Percentiles rank a stretch among this genome's conserved stretches.
phyloP scores from a whole-genome alignment of 2,113 vertebrate genomes.

The Channa argus region DNA sequence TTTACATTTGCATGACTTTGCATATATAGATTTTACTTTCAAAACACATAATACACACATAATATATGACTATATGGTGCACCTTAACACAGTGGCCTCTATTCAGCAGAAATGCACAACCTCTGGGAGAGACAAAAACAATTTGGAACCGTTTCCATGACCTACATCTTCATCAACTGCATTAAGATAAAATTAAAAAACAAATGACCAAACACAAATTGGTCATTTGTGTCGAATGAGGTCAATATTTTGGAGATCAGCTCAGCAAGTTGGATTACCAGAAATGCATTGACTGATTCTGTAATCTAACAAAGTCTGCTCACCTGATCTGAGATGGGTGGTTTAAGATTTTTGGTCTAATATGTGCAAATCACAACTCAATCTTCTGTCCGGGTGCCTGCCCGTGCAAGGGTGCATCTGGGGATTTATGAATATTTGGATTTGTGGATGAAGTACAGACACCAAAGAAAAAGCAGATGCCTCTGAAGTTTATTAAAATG shows the following conservation, averaged over 20 bases:
- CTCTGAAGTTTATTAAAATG: not conserved
- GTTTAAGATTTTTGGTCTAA: not conserved
- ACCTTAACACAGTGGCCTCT: not conserved
- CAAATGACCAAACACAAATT: no score
- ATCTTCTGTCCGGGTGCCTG: not conserved
- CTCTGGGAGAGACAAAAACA: not conserved
- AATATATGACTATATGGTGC: not conserved
- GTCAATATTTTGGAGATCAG: not conserved
- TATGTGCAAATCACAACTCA: not conserved
- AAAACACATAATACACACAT: not conserved
- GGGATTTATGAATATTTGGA: not conserved
- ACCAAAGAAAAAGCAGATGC: slow-evolving; percentile 2
- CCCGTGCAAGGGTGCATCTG: not conserved
- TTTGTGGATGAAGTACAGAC: no score
- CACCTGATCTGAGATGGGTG: not conserved
- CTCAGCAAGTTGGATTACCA: not conserved
- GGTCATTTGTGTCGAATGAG: no score
- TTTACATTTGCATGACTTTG: not conserved
- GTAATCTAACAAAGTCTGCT: not conserved
- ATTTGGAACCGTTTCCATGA: not conserved
- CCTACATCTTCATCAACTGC: not conserved
- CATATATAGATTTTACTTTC: not conserved
- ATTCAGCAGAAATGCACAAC: not conserved
- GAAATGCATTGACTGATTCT: not conserved
- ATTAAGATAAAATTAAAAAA: not conserved